Evolutionary conservation across 1,140 invertebrate genomes (phyloP).

Genomic region (Andricus grossulariae): DNA sequence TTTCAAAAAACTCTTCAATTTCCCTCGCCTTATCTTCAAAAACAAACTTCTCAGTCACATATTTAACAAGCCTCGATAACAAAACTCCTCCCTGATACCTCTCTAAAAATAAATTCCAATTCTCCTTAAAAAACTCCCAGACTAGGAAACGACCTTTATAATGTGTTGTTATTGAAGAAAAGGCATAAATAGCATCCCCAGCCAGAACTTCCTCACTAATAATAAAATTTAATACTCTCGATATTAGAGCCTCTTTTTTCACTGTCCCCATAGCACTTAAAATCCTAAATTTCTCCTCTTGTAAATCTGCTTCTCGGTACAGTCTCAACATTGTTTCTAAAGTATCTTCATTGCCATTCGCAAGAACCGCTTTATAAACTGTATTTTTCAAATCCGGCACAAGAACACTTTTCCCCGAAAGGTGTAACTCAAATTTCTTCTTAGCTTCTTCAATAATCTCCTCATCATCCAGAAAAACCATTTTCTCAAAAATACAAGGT

Average conservation of each 20-base stretch:
- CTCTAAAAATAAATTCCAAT: slow-evolving; percentile 75
- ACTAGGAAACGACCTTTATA: slow-evolving; percentile 84
- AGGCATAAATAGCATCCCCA: slow-evolving; percentile 90
- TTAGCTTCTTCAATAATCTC: slow-evolving; percentile 76
- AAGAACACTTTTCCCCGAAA: slow-evolving; percentile 69
- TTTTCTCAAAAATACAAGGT: slow-evolving; percentile 62
- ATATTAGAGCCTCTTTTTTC: slow-evolving; percentile 74
- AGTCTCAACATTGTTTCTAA: slow-evolving; percentile 79
- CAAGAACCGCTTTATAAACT: slow-evolving; percentile 79
- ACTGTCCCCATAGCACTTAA: slow-evolving; percentile 76
- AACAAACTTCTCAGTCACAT: slow-evolving; percentile 78
- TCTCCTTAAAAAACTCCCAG: slow-evolving; percentile 81
- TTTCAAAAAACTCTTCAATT: slow-evolving; percentile 79
- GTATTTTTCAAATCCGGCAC: slow-evolving; percentile 79
- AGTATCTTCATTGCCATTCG: slow-evolving; percentile 74
- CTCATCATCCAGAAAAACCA: slow-evolving; percentile 76
- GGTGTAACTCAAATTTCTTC: slow-evolving; percentile 75
- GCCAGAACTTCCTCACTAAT: slow-evolving; percentile 67
- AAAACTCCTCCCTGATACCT: slow-evolving; percentile 78
- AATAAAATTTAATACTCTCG: slow-evolving; percentile 78
- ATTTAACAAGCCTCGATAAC: slow-evolving; percentile 77
- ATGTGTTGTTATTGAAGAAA: slow-evolving; percentile 87
- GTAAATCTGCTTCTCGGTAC: slow-evolving; percentile 79
- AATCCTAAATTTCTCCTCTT: slow-evolving; percentile 81
- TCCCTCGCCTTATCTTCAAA: slow-evolving; percentile 78